Conservation (phyloP, 2,113 vertebrate genomes). For the Microcebus tavaratra region DNA sequence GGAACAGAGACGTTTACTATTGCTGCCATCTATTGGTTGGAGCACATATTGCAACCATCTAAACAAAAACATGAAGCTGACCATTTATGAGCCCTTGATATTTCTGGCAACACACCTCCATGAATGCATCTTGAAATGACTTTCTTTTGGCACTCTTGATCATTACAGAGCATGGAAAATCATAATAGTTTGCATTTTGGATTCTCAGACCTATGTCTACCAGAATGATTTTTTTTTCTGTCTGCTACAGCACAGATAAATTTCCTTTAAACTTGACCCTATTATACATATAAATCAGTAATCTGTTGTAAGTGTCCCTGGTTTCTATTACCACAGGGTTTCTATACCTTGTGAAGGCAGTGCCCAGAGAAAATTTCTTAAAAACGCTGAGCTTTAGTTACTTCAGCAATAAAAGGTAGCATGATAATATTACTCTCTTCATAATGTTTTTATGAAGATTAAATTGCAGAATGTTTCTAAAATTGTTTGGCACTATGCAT, state of each 20-base stretch:
- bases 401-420: neutral
- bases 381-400: neutral
- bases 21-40: constrained; percentile 49
- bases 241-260: neutral
- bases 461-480: neutral
- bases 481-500: neutral
- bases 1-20: neutral
- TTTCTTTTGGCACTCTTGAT: constrained; percentile 1
- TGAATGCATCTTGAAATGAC: neutral
- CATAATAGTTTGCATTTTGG: neutral
- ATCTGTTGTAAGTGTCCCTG: neutral
- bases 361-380: neutral
- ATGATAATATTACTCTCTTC: neutral
- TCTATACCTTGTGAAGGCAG: neutral
- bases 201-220: neutral
- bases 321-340: constrained; percentile 7
- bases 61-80: neutral
- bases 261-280: neutral
- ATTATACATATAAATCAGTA: neutral
- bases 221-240: neutral
- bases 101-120: neutral
- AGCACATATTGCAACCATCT: neutral
- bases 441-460: neutral
- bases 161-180: neutral
- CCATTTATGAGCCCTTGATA: neutral